These are phyloP conservation scores for Sebastolobus altivelis DNA, from an alignment of 2,797 vertebrate species.

Conservation along the genomic window DNA sequence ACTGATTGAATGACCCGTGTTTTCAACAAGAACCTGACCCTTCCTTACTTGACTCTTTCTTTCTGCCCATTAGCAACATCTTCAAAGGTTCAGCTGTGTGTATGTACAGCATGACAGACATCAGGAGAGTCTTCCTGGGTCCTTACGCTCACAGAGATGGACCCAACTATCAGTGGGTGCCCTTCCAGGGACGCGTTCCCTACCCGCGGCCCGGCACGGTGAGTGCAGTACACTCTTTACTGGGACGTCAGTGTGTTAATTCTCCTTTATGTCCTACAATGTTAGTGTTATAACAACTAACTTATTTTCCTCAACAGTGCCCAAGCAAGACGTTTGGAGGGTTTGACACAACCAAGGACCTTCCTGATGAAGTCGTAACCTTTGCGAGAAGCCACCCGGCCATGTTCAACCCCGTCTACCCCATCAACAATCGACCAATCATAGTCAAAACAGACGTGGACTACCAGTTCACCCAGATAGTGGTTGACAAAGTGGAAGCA, in stretches of 20 bases:
- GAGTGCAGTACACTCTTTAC: slow-evolving; percentile 70
- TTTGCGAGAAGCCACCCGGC: slow-evolving; percentile 97
- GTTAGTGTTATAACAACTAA: background rate
- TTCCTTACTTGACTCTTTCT: slow-evolving; percentile 17
- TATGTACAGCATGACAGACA: slow-evolving; percentile 97
- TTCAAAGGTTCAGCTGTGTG: slow-evolving; percentile 99
- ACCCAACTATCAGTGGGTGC: slow-evolving; percentile 98
- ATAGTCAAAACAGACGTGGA: slow-evolving; percentile 97
- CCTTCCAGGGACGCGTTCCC: slow-evolving; percentile 95
- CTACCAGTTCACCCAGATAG: slow-evolving; percentile 98
- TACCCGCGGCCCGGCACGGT: slow-evolving; percentile 98
- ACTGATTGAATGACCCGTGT: background rate
- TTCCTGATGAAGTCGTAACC: slow-evolving; percentile 97
- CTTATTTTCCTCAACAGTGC: slow-evolving; percentile 83
- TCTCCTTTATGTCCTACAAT: background rate
- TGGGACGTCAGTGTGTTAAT: background rate
- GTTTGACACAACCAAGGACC: slow-evolving; percentile 97
- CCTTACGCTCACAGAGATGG: slow-evolving; percentile 97
- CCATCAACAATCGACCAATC: slow-evolving; percentile 94
- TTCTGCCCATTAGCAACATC: slow-evolving; percentile 89
- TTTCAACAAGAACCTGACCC: slow-evolving; percentile 5
- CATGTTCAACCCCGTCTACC: slow-evolving; percentile 96
- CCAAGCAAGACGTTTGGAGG: slow-evolving; percentile 99
- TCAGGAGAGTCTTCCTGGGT: slow-evolving; percentile 95
- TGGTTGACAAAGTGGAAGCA: slow-evolving; percentile 97